phyloP scores from a whole-genome alignment of 2,888 invertebrate genomes.

The Erannis defoliaria region DNA sequence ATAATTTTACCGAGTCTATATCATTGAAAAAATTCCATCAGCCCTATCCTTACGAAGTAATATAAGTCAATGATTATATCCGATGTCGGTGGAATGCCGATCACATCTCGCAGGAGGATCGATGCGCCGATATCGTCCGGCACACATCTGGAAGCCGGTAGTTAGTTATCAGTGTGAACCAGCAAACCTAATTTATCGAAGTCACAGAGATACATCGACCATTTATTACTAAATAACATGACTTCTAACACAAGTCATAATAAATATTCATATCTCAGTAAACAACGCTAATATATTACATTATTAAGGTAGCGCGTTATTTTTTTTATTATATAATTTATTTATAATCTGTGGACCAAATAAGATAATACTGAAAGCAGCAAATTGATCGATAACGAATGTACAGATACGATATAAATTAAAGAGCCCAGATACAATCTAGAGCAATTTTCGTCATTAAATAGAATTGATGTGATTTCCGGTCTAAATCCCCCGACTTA shows the following conservation, averaged over 20 bases:
- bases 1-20: too few species aligned
- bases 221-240: constrained; percentile 70
- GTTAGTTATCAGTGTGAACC: constrained; percentile 72
- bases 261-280: constrained; percentile 58
- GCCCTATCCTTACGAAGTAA: not conserved
- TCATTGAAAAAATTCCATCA: too few species aligned
- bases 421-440: constrained; percentile 25
- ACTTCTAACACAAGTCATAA: constrained; percentile 67
- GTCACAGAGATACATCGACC: constrained; percentile 74
- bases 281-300: constrained; percentile 51
- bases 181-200: constrained; percentile 75
- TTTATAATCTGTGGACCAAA: constrained; percentile 36
- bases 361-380: constrained; percentile 32
- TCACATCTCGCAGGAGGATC: constrained; percentile 69
- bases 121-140: constrained; percentile 62
- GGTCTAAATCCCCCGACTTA: constrained; percentile 3
- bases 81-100: constrained; percentile 66
- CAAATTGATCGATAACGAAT: constrained; percentile 28
- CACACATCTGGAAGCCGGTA: constrained; percentile 74
- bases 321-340: too few species aligned
- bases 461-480: constrained; percentile 18
- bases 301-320: constrained; percentile 30
- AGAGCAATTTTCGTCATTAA: constrained; percentile 18
- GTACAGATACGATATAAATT: constrained; percentile 14
- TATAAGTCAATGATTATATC: not conserved